A percentile compares a stretch with the other conserved stretches of the same genome.
Evolutionary conservation across 2,888 invertebrate genomes (phyloP).

Genomic region (Hemithea aestivaria): DNA sequence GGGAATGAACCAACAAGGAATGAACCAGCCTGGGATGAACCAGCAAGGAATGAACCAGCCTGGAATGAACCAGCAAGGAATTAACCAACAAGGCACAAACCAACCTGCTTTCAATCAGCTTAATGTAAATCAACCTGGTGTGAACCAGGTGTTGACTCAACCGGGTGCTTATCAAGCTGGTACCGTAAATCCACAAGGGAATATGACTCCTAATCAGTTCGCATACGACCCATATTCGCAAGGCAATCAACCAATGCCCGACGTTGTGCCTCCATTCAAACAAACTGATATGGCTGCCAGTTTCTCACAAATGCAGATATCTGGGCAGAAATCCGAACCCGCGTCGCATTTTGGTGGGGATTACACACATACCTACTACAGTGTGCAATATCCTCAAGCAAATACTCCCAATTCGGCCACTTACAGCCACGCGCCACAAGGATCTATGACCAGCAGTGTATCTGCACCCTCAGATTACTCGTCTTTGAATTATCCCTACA

Average conservation of each 20-base stretch:
- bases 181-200: conserved; percentile 8
- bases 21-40: not conserved
- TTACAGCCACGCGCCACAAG: conserved; percentile 53
- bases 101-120: conserved; percentile 4
- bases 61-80: not conserved
- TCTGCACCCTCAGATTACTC: conserved; percentile 47
- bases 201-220: conserved; percentile 21
- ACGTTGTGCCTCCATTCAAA: conserved; percentile 34
- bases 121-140: conserved; percentile 1
- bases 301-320: conserved; percentile 63
- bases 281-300: conserved; percentile 49
- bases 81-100: conserved; percentile 2
- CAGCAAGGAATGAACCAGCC: not conserved
- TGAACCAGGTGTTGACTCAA: too few species aligned
- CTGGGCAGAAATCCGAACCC: conserved; percentile 43
- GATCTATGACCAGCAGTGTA: conserved; percentile 45
- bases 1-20: not conserved
- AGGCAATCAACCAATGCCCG: conserved; percentile 42
- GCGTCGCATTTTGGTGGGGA: conserved; percentile 37
- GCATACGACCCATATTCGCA: conserved; percentile 36
- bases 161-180: not conserved
- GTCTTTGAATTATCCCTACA: conserved; percentile 50
- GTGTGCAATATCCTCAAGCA: conserved; percentile 54
- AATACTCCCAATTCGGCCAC: conserved; percentile 52
- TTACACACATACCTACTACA: conserved; percentile 63